Base-by-base conservation (phyloP, 2,113 vertebrate genomes). In the Brevimyrus niger region DNA sequence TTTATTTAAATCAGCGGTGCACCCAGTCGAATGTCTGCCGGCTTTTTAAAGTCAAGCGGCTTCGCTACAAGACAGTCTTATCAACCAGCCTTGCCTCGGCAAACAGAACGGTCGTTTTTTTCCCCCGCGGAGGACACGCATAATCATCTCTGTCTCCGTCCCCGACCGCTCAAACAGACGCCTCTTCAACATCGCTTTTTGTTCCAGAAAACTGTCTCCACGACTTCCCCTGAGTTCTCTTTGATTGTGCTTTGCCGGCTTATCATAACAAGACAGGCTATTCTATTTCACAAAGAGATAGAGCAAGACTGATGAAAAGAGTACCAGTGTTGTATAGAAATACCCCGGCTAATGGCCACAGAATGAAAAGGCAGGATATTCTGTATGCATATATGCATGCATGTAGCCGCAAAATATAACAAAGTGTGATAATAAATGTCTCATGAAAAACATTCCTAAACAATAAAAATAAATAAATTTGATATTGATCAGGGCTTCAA, bases 201-300 rank as follows among this genome's bases (percentile, higher is more conserved):
- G 21, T 84, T 8, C 48, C 85, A 17, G n/a, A 55, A 87, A 55
- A 38, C 27, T 53, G 85, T 87, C 48, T 53, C 50, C 47, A 53
- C 1, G 27, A 87, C 85, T 35, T 87, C 48, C 85, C 47, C 85
- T 55, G 27, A 47, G 27, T n/a, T 53, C 48, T 38, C 48, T 31
- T 53, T 87, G 85, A 87, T 35, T 87, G 48, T 21, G 13, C 46
- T 27, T 48, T 6, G 2, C 42, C 9, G 4, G 83, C 83, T 35
- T 86, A 35, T 87, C 85, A 87, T 31, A 87, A 87, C 85, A 87
- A 55, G 50, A 53, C 48, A 27, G 27, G 50, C 48, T 87, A 87
- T 87, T 87, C 48, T 35, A 21, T 53, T 87, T 87, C 85, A 53
- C 8, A 87, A 87, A 31, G 50, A 87, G 50, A 87, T 53, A 53